A percentile compares a stretch with the other conserved stretches of the same genome.
Conservation (phyloP, 2,113 vertebrate genomes). For the Colossoma macropomum region DNA sequence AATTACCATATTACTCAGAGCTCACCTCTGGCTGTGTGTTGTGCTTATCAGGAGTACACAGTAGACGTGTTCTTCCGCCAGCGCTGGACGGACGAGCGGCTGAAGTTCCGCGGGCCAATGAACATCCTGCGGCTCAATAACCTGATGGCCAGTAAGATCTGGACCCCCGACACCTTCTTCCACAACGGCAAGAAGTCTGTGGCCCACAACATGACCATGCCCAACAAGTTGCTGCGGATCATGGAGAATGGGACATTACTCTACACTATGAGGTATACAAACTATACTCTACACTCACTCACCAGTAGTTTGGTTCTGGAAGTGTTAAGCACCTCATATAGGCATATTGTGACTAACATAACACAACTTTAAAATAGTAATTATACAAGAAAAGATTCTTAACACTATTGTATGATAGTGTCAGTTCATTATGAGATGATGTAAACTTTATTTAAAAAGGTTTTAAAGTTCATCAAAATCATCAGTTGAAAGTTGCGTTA, state of each 20-base stretch:
- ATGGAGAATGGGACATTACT: constrained; percentile 88
- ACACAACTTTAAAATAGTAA: neutral
- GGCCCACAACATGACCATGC: constrained; percentile 93
- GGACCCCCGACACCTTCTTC: constrained; percentile 92
- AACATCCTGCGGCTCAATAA: constrained; percentile 90
- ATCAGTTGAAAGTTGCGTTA: too few species aligned
- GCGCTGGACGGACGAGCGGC: constrained; percentile 90
- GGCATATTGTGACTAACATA: neutral
- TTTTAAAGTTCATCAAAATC: too few species aligned
- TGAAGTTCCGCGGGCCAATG: constrained; percentile 90
- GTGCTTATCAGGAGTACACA: constrained; percentile 83
- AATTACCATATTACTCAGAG: neutral
- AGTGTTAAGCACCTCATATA: neutral
- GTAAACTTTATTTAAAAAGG: too few species aligned
- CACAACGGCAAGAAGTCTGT: constrained; percentile 92
- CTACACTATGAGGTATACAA: constrained; percentile 86
- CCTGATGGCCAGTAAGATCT: constrained; percentile 92
- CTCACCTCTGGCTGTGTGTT: constrained; percentile 10
- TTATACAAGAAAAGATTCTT: too few species aligned
- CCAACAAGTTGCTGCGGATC: constrained; percentile 88
- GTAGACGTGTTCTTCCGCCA: constrained; percentile 92
- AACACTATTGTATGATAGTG: too few species aligned
- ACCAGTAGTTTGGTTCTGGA: neutral
- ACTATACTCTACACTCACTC: neutral
- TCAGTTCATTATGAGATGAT: too few species aligned